Base-by-base conservation (phyloP, 2,888 invertebrate species). In the Mermis nigrescens region DNA sequence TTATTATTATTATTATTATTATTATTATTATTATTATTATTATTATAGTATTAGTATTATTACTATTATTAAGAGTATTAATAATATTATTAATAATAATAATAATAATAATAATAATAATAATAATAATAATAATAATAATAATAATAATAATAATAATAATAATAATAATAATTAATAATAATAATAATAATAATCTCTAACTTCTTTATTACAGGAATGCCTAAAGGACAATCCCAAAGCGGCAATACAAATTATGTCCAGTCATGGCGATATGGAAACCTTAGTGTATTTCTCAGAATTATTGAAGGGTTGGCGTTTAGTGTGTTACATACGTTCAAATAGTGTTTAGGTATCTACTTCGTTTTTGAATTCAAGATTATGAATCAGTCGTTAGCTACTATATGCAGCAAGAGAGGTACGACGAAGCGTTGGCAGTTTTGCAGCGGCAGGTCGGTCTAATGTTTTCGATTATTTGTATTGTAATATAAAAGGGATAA, bases 261-360 rank as follows among this genome's bases (percentile, higher is more conserved):
- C 87, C 0, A 87, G 88, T 63, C 94, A 98, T 70, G 94, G 92
- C 0, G 92, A 95, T 74, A 84, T 86, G 63, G 83, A 85, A 62
- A 91, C 91, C 73, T 76, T 92, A 24, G 83, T 91, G 31, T 84
- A 84, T 69, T 79, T 95, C 57, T 88, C 92, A 0, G 81, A 85
- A 45, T 80, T 86, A 51, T 85, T 90, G 74, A 84, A 86, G 72
- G 76, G 75, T 74, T 56, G 51, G 61, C 56, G 46, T 29, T 38
- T 38, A 38, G 7, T 38, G 7, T 38, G 7, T 12, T 38, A 12
- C 38, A 38, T n/a, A n/a, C n/a, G n/a, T n/a, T n/a, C n/a, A n/a
- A n/a, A n/a, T n/a, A n/a, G n/a, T n/a, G n/a, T 7, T 22, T 52
- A 48, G 31, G 31, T 32, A 7, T 55, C n/a, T n/a, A 7, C 32